Percentiles rank a stretch among this genome's conserved stretches.
These are phyloP conservation scores for Chionoecetes opilio DNA, from an alignment of 1,140 invertebrate species.

Conservation along the genomic window DNA sequence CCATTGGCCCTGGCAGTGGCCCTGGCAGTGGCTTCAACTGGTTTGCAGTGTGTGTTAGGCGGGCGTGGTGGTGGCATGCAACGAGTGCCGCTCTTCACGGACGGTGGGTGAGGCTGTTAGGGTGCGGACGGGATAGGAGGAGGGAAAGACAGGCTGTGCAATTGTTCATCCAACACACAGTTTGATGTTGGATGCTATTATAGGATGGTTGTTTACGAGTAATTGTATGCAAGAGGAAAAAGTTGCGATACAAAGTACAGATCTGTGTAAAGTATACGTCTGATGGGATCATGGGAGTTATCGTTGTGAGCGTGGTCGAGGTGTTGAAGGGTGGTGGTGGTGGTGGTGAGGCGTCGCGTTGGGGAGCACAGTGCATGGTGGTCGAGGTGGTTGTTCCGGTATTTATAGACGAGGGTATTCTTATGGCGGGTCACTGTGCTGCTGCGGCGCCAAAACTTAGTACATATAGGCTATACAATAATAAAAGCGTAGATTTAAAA, in stretches of 20 bases:
- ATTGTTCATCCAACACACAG: neutral
- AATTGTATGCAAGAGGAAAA: too few species aligned
- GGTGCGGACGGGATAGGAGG: neutral
- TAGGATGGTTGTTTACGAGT: too few species aligned
- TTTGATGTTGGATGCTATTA: neutral
- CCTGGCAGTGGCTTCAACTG: too few species aligned
- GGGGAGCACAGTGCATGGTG: neutral
- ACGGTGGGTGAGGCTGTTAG: neutral
- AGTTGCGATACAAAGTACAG: too few species aligned
- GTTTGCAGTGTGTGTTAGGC: neutral
- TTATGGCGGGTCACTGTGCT: neutral
- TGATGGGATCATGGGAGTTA: neutral
- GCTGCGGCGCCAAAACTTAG: neutral
- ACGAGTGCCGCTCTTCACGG: constrained; percentile 10
- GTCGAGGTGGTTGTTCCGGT: neutral
- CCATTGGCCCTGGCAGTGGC: too few species aligned
- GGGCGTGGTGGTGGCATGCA: neutral
- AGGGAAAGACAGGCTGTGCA: neutral
- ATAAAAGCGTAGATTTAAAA: too few species aligned
- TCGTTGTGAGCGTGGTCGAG: too few species aligned
- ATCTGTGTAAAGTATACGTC: too few species aligned
- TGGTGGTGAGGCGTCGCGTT: neutral
- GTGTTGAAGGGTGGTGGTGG: neutral
- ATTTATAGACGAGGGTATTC: neutral
- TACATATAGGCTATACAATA: too few species aligned